A percentile compares a stretch with the other conserved stretches of the same genome.
Evolutionary conservation across 2,113 vertebrate genomes (phyloP).

Genomic region (Struthio camelus): DNA sequence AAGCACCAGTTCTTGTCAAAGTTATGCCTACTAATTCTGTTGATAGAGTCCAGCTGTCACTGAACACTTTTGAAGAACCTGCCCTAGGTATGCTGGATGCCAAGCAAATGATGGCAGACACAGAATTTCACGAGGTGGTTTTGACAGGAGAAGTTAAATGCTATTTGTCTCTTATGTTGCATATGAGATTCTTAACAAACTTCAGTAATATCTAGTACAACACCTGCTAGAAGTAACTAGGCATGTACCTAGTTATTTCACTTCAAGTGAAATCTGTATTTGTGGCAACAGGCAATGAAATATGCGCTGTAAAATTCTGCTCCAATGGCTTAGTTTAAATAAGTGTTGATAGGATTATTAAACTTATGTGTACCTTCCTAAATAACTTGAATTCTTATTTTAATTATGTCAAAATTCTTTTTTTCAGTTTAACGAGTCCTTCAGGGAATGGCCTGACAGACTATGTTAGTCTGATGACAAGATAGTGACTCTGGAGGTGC

Average conservation of each 20-base stretch:
- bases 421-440: not conserved
- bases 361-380: not conserved
- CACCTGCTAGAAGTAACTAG: not conserved
- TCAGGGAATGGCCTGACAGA: not conserved
- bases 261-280: not conserved
- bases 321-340: not conserved
- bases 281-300: not conserved
- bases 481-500: not conserved
- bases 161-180: not conserved
- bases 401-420: not conserved
- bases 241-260: not conserved
- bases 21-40: not conserved
- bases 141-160: not conserved
- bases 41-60: not conserved
- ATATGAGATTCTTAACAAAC: not conserved
- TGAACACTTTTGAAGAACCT: not conserved
- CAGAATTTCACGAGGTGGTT: not conserved
- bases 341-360: conserved; percentile 39
- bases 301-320: not conserved
- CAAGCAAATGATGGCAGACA: not conserved
- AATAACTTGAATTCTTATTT: not conserved
- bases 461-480: not conserved
- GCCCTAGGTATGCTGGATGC: not conserved
- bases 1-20: not conserved
- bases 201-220: not conserved